A percentile compares a stretch with the other conserved stretches of the same genome.
Conservation (phyloP, 2,797 vertebrate species). For the Phalanger gymnotis region DNA sequence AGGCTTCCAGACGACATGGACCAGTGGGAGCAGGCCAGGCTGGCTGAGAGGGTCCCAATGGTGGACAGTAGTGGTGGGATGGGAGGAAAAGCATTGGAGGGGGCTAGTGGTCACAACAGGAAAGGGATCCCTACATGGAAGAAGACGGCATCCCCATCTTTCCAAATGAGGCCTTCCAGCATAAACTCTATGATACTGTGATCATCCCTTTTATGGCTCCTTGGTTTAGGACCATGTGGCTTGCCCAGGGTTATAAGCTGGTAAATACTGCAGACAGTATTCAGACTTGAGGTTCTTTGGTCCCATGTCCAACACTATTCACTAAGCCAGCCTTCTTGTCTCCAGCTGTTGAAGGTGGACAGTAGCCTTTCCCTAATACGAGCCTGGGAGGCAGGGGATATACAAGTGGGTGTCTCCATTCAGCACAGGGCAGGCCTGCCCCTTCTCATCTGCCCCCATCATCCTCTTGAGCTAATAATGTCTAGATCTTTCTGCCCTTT, state of each 20-base stretch:
- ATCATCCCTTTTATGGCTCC: not conserved
- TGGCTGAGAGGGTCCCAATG: not conserved
- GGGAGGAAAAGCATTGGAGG: not conserved
- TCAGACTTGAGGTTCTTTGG: not conserved
- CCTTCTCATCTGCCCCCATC: not conserved
- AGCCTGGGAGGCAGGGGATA: not conserved
- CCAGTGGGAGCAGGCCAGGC: not conserved
- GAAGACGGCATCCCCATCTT: not conserved
- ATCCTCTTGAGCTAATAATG: accelerated
- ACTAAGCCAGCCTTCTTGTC: not conserved
- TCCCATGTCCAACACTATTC: not conserved
- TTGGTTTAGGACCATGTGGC: not conserved
- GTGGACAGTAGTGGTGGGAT: not conserved
- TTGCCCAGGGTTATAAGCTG: not conserved
- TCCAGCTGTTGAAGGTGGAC: not conserved
- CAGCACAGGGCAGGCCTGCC: not conserved
- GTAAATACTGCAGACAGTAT: not conserved
- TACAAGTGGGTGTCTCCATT: not conserved
- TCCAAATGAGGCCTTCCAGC: not conserved
- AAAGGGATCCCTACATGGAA: not conserved
- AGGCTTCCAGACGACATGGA: too few relatives aligned
- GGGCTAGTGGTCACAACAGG: not conserved
- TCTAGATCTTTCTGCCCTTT: not conserved
- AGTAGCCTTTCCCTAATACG: not conserved
- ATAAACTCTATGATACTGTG: not conserved